A percentile compares a stretch with the other conserved stretches of the same genome.
Conservation (phyloP, 2,113 vertebrate species). For the Seriola aureovittata region DNA sequence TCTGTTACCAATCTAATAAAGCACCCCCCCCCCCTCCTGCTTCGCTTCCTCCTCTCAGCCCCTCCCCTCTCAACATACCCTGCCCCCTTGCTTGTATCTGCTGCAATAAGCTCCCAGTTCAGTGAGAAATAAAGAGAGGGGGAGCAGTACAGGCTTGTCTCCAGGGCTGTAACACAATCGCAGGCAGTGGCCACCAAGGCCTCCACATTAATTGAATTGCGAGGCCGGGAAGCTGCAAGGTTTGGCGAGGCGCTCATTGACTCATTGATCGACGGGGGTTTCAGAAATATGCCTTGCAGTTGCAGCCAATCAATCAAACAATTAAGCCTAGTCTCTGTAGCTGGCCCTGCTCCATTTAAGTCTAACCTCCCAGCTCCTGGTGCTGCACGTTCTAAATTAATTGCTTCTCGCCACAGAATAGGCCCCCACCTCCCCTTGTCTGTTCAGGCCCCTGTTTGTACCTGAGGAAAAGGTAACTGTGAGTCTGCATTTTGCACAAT, state of each 20-base stretch:
- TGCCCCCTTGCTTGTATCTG: slow-evolving; percentile 44
- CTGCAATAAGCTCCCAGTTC: slow-evolving; percentile 50
- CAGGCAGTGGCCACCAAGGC: slow-evolving; percentile 68
- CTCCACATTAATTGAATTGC: slow-evolving; percentile 78
- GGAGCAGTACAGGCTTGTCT: slow-evolving; percentile 50
- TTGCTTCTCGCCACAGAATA: slow-evolving; percentile 72
- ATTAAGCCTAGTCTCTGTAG: slow-evolving; percentile 78
- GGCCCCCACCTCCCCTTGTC: slow-evolving; percentile 14
- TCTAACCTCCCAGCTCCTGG: slow-evolving; percentile 65
- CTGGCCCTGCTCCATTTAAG: slow-evolving; percentile 76
- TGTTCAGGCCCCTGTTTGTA: slow-evolving; percentile 26
- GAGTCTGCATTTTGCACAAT: slow-evolving; percentile 52
- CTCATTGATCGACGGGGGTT: slow-evolving; percentile 80
- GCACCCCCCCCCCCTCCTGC: slow-evolving; percentile 24
- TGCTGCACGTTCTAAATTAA: slow-evolving; percentile 70
- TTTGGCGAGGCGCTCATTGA: slow-evolving; percentile 79
- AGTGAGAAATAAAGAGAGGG: slow-evolving; percentile 30
- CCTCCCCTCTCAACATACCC: slow-evolving; percentile 41
- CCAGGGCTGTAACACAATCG: slow-evolving; percentile 73
- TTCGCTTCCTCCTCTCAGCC: slow-evolving; percentile 44
- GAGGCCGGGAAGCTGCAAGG: slow-evolving; percentile 69
- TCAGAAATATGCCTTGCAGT: slow-evolving; percentile 80
- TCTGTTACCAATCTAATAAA: slow-evolving; percentile 84
- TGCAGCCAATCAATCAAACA: slow-evolving; percentile 84
- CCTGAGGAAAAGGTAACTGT: slow-evolving; percentile 49